Evolutionary conservation across 2,888 invertebrate species (phyloP).

Genomic region (Idaea biselata): DNA sequence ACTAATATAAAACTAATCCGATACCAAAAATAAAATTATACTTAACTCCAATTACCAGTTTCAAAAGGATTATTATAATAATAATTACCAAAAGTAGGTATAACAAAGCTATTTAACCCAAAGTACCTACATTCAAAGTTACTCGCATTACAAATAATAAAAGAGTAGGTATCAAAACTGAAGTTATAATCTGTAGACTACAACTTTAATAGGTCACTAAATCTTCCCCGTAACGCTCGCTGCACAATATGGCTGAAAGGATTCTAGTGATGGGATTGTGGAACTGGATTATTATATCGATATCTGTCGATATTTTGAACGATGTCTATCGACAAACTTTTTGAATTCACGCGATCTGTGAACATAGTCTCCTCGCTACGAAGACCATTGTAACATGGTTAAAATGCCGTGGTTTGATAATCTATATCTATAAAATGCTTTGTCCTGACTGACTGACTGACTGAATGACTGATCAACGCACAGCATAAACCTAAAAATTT

Average conservation of each 20-base stretch:
- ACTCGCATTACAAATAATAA: not conserved
- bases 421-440: no score
- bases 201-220: constrained; percentile 71
- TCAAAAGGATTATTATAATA: constrained; percentile 2
- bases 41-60: constrained; percentile 18
- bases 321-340: no score
- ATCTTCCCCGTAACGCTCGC: constrained; percentile 63
- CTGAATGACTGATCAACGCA: no score
- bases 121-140: not conserved
- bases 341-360: no score
- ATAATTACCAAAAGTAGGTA: not conserved
- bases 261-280: constrained; percentile 39
- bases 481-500: no score
- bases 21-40: not conserved
- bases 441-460: no score
- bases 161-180: constrained; percentile 12
- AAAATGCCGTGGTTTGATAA: no score
- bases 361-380: no score
- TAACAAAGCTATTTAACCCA: constrained; percentile 1
- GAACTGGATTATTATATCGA: not conserved
- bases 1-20: no score
- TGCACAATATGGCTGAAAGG: constrained; percentile 49
- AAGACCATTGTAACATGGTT: no score
- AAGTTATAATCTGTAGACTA: constrained; percentile 42
- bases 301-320: constrained; percentile 12